phyloP scores from a whole-genome alignment of 2,888 invertebrate species.

The Lepas anatifera region DNA sequence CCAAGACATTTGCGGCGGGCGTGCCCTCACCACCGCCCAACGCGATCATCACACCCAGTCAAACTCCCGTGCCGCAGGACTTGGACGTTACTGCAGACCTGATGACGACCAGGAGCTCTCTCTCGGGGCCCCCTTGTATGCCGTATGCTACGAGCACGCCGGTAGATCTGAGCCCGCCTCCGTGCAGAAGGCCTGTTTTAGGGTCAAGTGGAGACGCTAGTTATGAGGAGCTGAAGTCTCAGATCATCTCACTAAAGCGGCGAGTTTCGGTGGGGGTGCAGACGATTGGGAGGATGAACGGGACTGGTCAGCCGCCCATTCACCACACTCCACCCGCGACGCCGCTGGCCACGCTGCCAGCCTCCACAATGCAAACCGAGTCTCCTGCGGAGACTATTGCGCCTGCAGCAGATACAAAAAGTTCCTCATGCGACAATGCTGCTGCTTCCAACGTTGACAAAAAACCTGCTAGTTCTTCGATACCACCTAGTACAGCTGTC shows the following conservation, averaged over 20 bases:
- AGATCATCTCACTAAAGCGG: too few species aligned
- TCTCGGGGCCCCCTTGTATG: neutral
- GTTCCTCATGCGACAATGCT: too few species aligned
- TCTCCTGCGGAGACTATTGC: too few species aligned
- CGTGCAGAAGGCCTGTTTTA: too few species aligned
- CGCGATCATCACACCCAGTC: constrained; percentile 33
- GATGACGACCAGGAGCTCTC: neutral
- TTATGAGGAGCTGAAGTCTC: too few species aligned
- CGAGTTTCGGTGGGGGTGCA: constrained; percentile 42
- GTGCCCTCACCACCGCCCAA: constrained; percentile 24
- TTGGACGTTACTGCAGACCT: neutral
- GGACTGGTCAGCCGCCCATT: constrained; percentile 23
- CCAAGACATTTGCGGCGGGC: constrained; percentile 18
- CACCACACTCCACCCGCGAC: neutral
- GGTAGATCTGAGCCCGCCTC: neutral
- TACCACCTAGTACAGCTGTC: too few species aligned
- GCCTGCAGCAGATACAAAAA: too few species aligned
- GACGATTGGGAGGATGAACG: constrained; percentile 26
- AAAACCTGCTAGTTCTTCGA: too few species aligned
- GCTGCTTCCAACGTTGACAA: too few species aligned
- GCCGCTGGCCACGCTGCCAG: neutral
- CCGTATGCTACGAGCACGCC: neutral
- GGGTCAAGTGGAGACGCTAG: too few species aligned
- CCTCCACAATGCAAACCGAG: too few species aligned
- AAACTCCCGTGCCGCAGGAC: constrained; percentile 31